These are phyloP conservation scores for Oncorhynchus masou DNA, from an alignment of 2,113 vertebrate species.

Conservation along the genomic window DNA sequence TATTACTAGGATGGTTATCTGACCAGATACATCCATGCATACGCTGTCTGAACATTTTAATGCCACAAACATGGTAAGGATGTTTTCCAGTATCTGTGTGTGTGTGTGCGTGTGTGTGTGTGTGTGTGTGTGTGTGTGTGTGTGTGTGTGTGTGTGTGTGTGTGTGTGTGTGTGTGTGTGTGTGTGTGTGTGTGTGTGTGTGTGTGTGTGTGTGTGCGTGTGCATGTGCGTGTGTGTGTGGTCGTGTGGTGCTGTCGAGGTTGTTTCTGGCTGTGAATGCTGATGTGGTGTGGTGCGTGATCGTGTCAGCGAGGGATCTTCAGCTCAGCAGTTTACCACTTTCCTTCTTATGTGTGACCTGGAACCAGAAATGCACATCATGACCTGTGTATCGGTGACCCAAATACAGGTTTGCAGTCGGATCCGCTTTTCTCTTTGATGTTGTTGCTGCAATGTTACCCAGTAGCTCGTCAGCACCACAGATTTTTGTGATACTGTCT, in stretches of 20 bases:
- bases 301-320: conserved; percentile 42
- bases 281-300: conserved; percentile 58
- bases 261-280: conserved; percentile 57
- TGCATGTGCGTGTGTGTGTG: no score
- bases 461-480: conserved; percentile 13
- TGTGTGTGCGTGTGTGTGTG: background rate
- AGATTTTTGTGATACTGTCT: background rate
- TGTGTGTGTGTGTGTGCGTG: no score
- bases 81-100: background rate
- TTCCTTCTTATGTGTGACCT: conserved; percentile 7
- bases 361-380: conserved; percentile 9
- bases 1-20: conserved; percentile 62
- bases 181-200: no score
- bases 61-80: conserved; percentile 72
- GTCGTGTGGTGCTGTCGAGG: background rate
- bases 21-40: conserved; percentile 70
- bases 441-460: conserved; percentile 47
- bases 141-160: no score
- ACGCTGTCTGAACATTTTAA: conserved; percentile 66
- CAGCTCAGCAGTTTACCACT: background rate
- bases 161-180: no score
- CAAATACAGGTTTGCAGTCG: conserved; percentile 50
- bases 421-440: conserved; percentile 29
- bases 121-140: no score
- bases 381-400: conserved; percentile 53